phyloP scores from a whole-genome alignment of 2,113 vertebrate species.

The Coracopsis vasa region DNA sequence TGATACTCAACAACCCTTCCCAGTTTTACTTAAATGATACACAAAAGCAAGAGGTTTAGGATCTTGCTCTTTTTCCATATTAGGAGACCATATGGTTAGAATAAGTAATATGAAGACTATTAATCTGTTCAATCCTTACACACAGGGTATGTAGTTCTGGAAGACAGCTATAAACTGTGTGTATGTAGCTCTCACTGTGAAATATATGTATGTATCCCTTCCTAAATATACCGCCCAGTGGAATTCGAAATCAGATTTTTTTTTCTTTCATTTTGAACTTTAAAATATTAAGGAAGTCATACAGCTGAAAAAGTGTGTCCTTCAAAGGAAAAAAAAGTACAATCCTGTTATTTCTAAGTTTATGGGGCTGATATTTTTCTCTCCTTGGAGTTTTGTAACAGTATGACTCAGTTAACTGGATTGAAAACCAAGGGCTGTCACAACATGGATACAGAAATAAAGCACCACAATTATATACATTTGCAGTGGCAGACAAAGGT shows the following conservation, averaged over 20 bases:
- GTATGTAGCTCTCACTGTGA: background rate
- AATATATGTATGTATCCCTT: background rate
- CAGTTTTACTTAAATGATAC: background rate
- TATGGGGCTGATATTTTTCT: slow-evolving; percentile 61
- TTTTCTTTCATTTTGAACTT: slow-evolving; percentile 74
- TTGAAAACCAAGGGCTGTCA: slow-evolving; percentile 55
- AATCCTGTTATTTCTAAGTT: slow-evolving; percentile 75
- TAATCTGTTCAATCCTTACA: background rate
- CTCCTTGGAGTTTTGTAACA: slow-evolving; percentile 67
- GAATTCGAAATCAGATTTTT: slow-evolving; percentile 14
- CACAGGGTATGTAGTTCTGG: background rate
- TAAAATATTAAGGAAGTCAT: slow-evolving; percentile 77
- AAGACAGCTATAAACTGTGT: background rate
- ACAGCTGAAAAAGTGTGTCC: slow-evolving; percentile 60
- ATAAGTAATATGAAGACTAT: background rate
- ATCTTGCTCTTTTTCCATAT: background rate
- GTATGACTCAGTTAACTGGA: slow-evolving; percentile 77
- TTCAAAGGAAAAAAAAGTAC: slow-evolving; percentile 68
- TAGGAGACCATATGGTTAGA: background rate
- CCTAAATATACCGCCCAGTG: background rate
- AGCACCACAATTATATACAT: background rate
- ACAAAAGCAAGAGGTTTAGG: background rate
- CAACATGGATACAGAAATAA: slow-evolving; percentile 14
- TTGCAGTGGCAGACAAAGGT: background rate
- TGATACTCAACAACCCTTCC: background rate